Conservation (phyloP, 2,113 vertebrate species). For the Mobula birostris region DNA sequence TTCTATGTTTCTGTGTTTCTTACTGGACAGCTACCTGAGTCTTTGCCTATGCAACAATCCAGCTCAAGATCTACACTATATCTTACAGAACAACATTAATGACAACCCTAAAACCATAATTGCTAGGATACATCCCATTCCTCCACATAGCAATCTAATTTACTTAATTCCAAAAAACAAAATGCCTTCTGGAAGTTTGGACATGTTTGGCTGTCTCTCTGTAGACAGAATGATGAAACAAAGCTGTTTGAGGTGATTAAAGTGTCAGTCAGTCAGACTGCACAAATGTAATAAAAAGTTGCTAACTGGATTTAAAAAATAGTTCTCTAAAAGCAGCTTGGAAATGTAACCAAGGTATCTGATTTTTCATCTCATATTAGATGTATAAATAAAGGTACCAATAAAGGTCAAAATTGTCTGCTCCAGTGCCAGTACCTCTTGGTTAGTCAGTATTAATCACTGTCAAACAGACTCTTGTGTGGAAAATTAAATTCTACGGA, state of each 20-base stretch:
- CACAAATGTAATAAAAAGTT: too few species aligned
- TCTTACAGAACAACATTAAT: not conserved
- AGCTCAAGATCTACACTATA: not conserved
- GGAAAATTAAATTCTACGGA: not conserved
- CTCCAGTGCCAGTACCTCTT: not conserved
- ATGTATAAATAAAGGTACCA: not conserved
- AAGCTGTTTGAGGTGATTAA: not conserved
- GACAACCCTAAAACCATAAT: not conserved
- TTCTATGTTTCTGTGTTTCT: too few species aligned
- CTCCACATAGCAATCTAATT: too few species aligned
- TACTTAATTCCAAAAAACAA: not conserved
- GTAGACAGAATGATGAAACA: not conserved
- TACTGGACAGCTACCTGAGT: not conserved
- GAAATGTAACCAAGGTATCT: not conserved
- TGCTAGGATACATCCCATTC: not conserved
- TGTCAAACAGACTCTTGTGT: not conserved
- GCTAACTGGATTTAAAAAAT: not conserved
- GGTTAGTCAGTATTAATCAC: not conserved
- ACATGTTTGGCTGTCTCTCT: not conserved
- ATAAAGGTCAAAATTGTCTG: not conserved
- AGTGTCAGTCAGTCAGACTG: too few species aligned
- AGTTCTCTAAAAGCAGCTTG: not conserved
- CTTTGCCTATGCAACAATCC: not conserved
- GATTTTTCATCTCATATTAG: not conserved
- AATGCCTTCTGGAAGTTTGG: not conserved